phyloP scores from a whole-genome alignment of 2,113 vertebrate species.

The Leucopternis melanops region DNA sequence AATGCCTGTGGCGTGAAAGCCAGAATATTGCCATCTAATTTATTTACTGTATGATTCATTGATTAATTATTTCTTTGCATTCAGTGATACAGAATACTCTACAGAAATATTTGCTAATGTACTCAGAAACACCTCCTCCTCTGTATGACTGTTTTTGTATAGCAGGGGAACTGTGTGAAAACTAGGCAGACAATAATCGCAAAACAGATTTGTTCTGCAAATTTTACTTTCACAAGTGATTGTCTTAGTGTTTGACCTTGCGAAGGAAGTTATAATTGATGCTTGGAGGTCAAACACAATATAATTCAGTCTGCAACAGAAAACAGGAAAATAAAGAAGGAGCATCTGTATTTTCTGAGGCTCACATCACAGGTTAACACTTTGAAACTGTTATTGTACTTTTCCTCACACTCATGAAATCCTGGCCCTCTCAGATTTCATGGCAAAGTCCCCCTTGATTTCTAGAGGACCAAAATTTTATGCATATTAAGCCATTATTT shows the following conservation, averaged over 20 bases:
- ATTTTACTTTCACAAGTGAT: not conserved
- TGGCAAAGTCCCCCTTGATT: not conserved
- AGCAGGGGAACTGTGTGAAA: not conserved
- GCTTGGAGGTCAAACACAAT: not conserved
- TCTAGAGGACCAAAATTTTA: not conserved
- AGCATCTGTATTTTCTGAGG: not conserved
- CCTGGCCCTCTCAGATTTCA: not conserved
- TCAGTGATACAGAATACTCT: not conserved
- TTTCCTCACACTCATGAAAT: not conserved
- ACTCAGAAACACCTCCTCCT: not conserved
- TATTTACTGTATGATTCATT: slow-evolving; percentile 27
- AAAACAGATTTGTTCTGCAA: not conserved
- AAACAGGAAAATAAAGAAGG: not conserved
- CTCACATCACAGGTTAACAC: not conserved
- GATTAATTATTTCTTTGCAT: slow-evolving; percentile 51
- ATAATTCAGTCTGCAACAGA: not conserved
- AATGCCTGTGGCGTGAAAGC: not conserved
- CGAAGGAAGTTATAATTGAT: not conserved
- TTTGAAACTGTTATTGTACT: not conserved
- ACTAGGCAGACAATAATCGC: not conserved
- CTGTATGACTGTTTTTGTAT: accelerated
- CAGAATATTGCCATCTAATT: not conserved
- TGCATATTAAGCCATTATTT: not conserved
- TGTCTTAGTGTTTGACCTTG: not conserved
- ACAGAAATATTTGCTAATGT: not conserved